Percentiles rank a stretch among this genome's conserved stretches.
These are phyloP conservation scores for Meliscaeva auricollis DNA, from an alignment of 2,888 invertebrate species.

Conservation along the genomic window DNA sequence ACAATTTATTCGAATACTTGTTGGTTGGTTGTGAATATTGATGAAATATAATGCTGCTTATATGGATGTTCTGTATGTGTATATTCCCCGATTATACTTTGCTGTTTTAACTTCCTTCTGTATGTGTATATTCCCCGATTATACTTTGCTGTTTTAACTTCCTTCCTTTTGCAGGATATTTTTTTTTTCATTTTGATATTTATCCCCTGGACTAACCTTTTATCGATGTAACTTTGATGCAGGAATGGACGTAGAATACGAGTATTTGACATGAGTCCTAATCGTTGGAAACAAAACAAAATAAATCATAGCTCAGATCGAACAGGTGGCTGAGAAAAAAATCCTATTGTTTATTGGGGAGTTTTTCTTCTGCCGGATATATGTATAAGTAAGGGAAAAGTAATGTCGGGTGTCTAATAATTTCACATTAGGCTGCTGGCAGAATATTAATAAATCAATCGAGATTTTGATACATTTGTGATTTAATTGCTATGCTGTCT, in stretches of 20 bases:
- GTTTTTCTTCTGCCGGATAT: neutral
- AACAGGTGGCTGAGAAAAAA: neutral
- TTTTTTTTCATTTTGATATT: neutral
- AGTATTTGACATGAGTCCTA: neutral
- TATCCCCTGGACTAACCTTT: neutral
- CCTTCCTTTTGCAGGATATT: neutral
- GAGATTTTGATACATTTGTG: neutral
- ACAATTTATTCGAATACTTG: slow-evolving; percentile 13
- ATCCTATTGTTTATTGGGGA: neutral
- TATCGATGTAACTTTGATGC: neutral
- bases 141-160: neutral
- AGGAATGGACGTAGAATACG: neutral
- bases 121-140: neutral
- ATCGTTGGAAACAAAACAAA: neutral
- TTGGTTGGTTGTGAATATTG: slow-evolving; percentile 36
- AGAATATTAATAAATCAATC: neutral
- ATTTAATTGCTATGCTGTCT: neutral
- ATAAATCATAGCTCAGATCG: neutral
- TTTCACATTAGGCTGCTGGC: neutral
- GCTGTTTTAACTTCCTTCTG: neutral
- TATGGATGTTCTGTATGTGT: neutral
- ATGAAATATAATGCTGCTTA: slow-evolving; percentile 30
- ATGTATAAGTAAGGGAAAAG: neutral
- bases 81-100: neutral
- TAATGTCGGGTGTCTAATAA: no score